These are phyloP conservation scores for Kryptopterus vitreolus DNA, from an alignment of 2,797 vertebrate genomes.

Conservation along the genomic window DNA sequence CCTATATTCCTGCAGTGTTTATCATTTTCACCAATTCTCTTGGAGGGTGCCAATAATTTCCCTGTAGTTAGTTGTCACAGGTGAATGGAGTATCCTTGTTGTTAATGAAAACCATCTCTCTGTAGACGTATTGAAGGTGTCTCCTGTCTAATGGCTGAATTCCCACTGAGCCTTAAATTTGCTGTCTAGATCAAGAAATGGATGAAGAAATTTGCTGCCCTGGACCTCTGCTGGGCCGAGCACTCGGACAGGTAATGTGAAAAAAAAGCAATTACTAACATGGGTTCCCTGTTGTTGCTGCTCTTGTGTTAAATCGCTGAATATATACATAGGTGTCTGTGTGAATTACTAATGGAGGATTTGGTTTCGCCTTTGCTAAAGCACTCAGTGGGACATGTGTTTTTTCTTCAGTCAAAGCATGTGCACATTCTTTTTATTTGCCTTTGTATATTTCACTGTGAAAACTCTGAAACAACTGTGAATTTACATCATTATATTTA, in stretches of 20 bases:
- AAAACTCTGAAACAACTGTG: no score
- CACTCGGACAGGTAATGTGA: neutral
- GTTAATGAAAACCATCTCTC: conserved; percentile 24
- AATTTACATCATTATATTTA: neutral
- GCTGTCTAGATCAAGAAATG: conserved; percentile 13
- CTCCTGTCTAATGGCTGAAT: neutral
- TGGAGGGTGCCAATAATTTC: neutral
- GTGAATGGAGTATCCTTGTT: conserved; percentile 2
- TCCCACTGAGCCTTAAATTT: conserved; percentile 19
- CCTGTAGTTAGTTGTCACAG: neutral
- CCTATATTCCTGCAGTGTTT: neutral
- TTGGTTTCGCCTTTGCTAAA: neutral
- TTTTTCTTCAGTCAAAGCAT: neutral
- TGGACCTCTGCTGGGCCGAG: neutral
- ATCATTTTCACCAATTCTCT: neutral
- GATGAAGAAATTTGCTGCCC: neutral
- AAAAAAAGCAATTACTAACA: conserved; percentile 35
- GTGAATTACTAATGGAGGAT: conserved; percentile 6
- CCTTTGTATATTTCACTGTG: neutral
- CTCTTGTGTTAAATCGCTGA: conserved; percentile 25
- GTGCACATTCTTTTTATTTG: conserved; percentile 5
- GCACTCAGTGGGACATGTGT: neutral
- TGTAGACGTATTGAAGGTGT: neutral
- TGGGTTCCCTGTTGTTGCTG: conserved; percentile 15
- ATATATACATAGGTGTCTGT: neutral